Evolutionary conservation across 2,888 invertebrate species (phyloP).

Genomic region (Horisme vitalbata): DNA sequence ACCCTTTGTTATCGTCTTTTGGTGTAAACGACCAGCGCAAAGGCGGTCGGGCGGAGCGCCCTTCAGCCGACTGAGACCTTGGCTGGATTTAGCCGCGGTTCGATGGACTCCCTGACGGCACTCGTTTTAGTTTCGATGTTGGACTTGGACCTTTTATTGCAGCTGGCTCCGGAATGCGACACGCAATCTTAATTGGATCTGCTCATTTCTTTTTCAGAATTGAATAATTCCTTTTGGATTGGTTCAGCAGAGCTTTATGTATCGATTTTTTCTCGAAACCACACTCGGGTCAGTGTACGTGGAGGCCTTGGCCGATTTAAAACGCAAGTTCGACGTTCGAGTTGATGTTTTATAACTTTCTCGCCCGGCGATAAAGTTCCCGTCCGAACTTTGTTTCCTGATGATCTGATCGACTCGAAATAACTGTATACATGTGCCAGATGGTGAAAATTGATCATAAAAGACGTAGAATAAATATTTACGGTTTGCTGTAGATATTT

Average conservation of each 20-base stretch:
- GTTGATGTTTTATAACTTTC: slow-evolving; percentile 72
- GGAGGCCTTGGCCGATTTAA: slow-evolving; percentile 80
- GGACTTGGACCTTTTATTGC: slow-evolving; percentile 65
- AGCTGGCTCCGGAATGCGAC: slow-evolving; percentile 55
- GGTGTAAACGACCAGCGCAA: slow-evolving; percentile 75
- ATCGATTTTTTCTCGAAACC: slow-evolving; percentile 44
- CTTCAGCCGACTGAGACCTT: slow-evolving; percentile 78
- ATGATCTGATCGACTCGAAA: slow-evolving; percentile 63
- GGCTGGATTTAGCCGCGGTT: slow-evolving; percentile 80
- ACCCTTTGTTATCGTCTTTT: slow-evolving; percentile 75
- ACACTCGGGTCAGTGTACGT: slow-evolving; percentile 62
- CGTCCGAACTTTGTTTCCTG: slow-evolving; percentile 66
- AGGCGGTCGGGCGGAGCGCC: slow-evolving; percentile 72
- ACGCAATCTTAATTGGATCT: slow-evolving; percentile 56
- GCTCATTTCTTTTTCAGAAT: slow-evolving; percentile 43
- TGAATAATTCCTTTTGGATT: slow-evolving; percentile 30
- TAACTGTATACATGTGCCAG: slow-evolving; percentile 60
- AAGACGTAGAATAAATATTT: slow-evolving; percentile 57
- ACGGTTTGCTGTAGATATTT: slow-evolving; percentile 33
- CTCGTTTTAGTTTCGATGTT: slow-evolving; percentile 70
- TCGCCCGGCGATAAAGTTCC: slow-evolving; percentile 71
- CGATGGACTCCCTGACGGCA: slow-evolving; percentile 69
- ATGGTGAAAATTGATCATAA: slow-evolving; percentile 57
- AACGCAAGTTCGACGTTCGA: slow-evolving; percentile 72
- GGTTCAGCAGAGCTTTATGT: slow-evolving; percentile 34